Evolutionary conservation across 2,888 invertebrate species (phyloP), one percentile per base, ranked within the genome.

Genomic region (Hydropsyche betteni): DNA sequence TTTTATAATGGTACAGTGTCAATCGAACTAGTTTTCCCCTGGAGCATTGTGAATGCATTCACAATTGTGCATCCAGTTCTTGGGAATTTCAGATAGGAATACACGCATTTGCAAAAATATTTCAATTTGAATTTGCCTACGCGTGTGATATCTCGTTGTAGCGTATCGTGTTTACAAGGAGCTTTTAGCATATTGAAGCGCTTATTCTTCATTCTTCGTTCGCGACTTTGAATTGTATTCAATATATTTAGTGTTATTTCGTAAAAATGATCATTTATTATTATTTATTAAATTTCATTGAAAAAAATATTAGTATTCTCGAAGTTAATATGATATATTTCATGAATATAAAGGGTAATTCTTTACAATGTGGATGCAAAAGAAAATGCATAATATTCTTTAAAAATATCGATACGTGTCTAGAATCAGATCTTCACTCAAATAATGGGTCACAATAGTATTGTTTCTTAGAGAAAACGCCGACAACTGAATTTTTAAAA

Each of bases 81-180:
- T 16, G 53, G 24, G 16, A 16, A 58, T 58, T 58, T 53, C 53
- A 53, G 24, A 58, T 58, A 8, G 16, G 24, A 58, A 24, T 14
- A 58, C 24, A 44, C 1, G 44, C 10, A 44, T 44, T 44, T 10
- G 44, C 44, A 68, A 74, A 74, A 74, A 75, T 69, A 53, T 75
- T 69, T 75, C 75, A 75, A 75, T 69, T 75, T 50, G 69, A 55
- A 69, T 69, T 44, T 69, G 52, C 38, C 58, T 12, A 12, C 52
- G 34, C 24, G 33, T 12, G 24, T 33, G 33, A 24, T 36, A 12
- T 14, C 70, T 70, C 44, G 44, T 44, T 70, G 70, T 70, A 24
- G n/a, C 24, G 38, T 34, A 33, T 14, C 34, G 16, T 70, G 70
- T 70, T 70, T 51, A 70, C 70, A 70, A 14, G 14, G 58, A 58